Conservation (phyloP, 2,888 invertebrate species). For the Melikaiella ostensackeni region DNA sequence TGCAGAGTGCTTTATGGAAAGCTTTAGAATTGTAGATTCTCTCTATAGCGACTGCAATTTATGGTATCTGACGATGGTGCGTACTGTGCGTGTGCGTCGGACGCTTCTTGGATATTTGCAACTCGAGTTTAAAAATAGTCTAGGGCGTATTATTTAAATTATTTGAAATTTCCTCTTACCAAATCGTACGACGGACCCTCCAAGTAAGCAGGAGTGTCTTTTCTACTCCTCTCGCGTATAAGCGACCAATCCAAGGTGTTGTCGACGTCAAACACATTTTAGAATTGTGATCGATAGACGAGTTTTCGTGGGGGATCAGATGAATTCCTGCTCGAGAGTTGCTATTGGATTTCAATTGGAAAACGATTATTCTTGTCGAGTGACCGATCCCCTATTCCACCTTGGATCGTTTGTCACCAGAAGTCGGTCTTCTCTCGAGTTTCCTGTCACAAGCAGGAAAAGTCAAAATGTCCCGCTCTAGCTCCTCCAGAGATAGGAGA, state of each 20-base stretch:
- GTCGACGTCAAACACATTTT: conserved; percentile 71
- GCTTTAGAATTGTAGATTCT: conserved; percentile 77
- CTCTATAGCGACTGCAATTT: conserved; percentile 56
- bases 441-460: conserved; percentile 42
- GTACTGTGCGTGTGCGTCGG: conserved; percentile 45
- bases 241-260: conserved; percentile 50
- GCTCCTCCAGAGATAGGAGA: conserved; percentile 20
- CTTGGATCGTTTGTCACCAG: conserved; percentile 63
- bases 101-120: conserved; percentile 43
- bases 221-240: conserved; percentile 21
- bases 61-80: conserved; percentile 53
- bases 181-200: conserved; percentile 42
- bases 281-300: conserved; percentile 68
- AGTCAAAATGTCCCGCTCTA: neutral
- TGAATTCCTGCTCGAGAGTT: conserved; percentile 47
- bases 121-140: conserved; percentile 51
- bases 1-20: conserved; percentile 77
- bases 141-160: conserved; percentile 70
- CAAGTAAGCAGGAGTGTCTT: conserved; percentile 30
- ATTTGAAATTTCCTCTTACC: conserved; percentile 53
- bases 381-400: conserved; percentile 63
- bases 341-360: conserved; percentile 76
- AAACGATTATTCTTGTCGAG: conserved; percentile 76
- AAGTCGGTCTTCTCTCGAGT: conserved; percentile 38
- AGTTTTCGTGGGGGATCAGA: conserved; percentile 21